Base-by-base conservation (phyloP, 2,888 invertebrate genomes). In the Erebia epiphron region DNA sequence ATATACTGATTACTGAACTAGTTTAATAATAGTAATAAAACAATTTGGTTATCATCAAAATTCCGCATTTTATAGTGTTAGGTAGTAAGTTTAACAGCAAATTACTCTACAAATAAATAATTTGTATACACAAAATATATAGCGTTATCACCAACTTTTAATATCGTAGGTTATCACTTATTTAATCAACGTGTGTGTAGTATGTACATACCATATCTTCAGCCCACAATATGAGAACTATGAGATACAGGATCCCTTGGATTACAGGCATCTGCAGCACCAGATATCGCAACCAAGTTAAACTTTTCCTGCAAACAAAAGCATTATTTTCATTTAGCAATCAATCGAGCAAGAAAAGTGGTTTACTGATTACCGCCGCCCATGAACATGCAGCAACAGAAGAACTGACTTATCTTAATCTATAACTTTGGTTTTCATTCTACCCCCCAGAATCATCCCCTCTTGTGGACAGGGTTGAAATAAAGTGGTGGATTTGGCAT, bases 191-290 rank as follows among this genome's bases (percentile, higher is more conserved):
- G 11, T 21, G 50, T 62, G 13, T 26, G 7, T 4, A 57, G 21
- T 14, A 26, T 5, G 7, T 26, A 78, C 81, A 89, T 94, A 96
- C 96, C 94, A 95, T 94, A 83, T 95, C 94, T 86, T 96, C 96
- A 8, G 95, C 94, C 94, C 95, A 95, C 83, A 95, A 90, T 2
- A 95, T 89, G 3, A 96, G 82, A 50, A 95, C 85, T 5, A 94
- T 86, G 76, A 95, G 86, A 81, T 95, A 95, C 70, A 95, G 91
- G 8, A 95, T 77, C 21, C 93, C 94, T 87, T 96, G 96, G 61
- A 96, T 91, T 56, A 96, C 90, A 21, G 96, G 96, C 82, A 96
- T 92, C 85, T 96, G 96, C 64, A 96, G 89, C 58, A 96, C 95
- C 73, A 95, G 85, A 78, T 95, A 89, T 72, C 95, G 90, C 71